Evolutionary conservation across 2,113 vertebrate species (phyloP), one percentile per base, ranked within the genome.

Genomic region (Dicentrarchus labrax): DNA sequence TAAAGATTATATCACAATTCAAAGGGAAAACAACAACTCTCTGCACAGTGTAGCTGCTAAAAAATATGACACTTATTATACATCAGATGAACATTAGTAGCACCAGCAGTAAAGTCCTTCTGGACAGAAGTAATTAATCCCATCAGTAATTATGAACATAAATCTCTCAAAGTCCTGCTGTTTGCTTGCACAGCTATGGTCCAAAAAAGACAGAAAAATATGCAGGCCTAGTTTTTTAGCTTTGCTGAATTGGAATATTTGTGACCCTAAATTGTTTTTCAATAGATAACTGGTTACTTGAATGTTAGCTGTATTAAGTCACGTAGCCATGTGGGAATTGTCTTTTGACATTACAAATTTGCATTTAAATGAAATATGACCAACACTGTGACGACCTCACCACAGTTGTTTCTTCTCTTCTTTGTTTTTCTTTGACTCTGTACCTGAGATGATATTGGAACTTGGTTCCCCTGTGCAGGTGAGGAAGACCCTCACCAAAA

Each of bases 301-400:
- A 45, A 61, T 24, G 56, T 11, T 8, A 19, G 45, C 21, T 59
- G 45, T 47, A 48, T 60, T 36, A 30, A 30, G 43, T 15, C 30
- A 30, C 19, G 15, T 3, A 30, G 30, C 30, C 30, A 30, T 30
- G 30, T 8, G 59, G 19, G 66, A 79, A 57, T 51, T 67, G 41
- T n/a, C 11, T 39, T 74, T 45, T 1, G 5, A 53, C 2, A 7
- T 53, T 43, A 21, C 2, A 66, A 30, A 78, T 78, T 78, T 41
- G 19, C 78, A 76, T 68, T 78, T 75, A 72, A 62, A 75, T 75
- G 2, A 72, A 62, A 76, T 62, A n/a, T 39, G 47, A 43, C 22
- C 41, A 56, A 24, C 15, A 22, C 48, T 74, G 17, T 51, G 8
- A 62, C 2, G 4, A 6, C 57, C 71, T 54, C 9, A 43, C 12